A percentile compares a stretch with the other conserved stretches of the same genome.
These are phyloP conservation scores for Tachuris rubrigastra DNA, from an alignment of 2,113 vertebrate species.

Conservation along the genomic window DNA sequence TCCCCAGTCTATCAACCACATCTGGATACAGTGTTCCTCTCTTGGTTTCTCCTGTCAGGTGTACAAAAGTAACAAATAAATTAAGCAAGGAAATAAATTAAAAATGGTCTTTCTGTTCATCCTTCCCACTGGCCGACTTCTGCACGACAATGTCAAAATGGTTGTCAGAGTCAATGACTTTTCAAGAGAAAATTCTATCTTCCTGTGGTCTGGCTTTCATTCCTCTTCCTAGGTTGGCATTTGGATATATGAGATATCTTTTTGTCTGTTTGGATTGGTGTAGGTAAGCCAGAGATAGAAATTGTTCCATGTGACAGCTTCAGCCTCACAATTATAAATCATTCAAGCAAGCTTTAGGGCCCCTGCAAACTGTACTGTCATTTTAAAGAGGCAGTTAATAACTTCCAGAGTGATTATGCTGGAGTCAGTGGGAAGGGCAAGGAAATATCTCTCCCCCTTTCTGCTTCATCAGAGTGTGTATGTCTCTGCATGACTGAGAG, in stretches of 20 bases:
- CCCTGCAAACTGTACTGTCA: neutral
- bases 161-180: neutral
- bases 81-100: neutral
- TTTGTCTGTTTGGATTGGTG: neutral
- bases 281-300: neutral
- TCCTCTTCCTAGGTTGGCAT: neutral
- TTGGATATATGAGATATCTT: neutral
- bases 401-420: neutral
- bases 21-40: neutral
- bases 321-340: neutral
- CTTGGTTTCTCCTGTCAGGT: neutral
- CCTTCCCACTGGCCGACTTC: neutral
- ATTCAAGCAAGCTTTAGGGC: neutral
- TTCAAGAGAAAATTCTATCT: neutral
- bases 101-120: neutral
- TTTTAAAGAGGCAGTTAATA: neutral
- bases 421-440: neutral
- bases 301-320: neutral
- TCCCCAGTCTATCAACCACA: neutral
- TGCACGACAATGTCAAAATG: neutral
- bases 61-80: neutral
- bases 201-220: neutral
- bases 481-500: neutral
- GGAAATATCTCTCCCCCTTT: neutral
- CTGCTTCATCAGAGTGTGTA: neutral